Base-by-base conservation (phyloP, 2,113 vertebrate genomes). In the Passerina amoena region DNA sequence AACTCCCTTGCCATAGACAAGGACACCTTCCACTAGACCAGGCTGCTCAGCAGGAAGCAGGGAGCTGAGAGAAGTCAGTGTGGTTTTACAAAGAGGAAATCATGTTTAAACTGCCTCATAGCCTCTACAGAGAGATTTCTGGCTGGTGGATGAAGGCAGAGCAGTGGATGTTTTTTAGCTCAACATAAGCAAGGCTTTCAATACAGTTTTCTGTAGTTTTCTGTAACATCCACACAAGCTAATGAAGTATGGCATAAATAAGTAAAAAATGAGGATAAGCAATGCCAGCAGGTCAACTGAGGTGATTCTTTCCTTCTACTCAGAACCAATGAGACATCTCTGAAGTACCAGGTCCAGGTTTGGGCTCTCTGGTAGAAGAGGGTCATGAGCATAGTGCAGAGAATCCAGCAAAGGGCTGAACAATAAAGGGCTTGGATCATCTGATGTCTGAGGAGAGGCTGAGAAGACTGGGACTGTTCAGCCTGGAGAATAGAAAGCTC, bases 181-280 rank as follows among this genome's bases (percentile, higher is more conserved):
- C 30, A 59, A 13, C 22, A 12, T 37, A 77, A 77, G 3, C 11
- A 24, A 71, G 30, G 15, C 12, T 71, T 53, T 77, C 25, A 65
- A 9, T 10, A 14, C 14, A 22, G 9, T 45, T 53, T 82, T 50
- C 28, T 0, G 0, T 50, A 65, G 14, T 71, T 48, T 79, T 53
- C 30, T 0, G 0, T 64, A 77, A 5, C 9, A 53, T 47, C 18
- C 21, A 8, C 9, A 10, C 25, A 71, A 40, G 47, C 12, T 30
- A 16, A 16, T 24, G 12, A 82, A 59, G 1, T 31, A 47, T 38
- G 30, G 17, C 21, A 65, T 25, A 35, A 47, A 12, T 28, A 59
- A 53, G 12, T 53, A 48, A 48, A 40, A 71, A 65, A 9, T 21
- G n/a, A 31, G 33, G 12, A 44, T 23, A 25, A 56, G 21, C 3